Conservation (phyloP, 2,797 vertebrate species). For the Cygnus olor region DNA sequence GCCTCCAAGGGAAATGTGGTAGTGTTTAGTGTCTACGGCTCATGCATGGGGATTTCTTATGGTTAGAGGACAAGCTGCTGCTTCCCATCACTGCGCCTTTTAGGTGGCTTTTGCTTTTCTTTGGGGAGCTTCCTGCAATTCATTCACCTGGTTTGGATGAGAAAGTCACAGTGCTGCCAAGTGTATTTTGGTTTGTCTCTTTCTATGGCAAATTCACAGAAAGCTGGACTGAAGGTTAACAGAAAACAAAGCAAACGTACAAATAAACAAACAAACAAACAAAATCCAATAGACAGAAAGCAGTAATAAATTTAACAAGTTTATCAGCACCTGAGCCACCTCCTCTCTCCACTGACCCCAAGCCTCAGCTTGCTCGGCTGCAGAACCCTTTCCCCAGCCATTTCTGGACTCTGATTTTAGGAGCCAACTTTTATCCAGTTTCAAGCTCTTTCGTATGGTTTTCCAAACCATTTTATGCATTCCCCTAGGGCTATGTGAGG, state of each 20-base stretch:
- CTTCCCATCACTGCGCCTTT: rapidly evolving
- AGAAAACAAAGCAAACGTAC: background rate
- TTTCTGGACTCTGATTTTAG: background rate
- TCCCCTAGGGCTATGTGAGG: background rate
- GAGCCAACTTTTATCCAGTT: background rate
- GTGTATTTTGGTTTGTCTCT: background rate
- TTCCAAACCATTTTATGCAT: background rate
- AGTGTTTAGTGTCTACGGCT: background rate
- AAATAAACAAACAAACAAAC: background rate
- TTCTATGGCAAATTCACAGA: background rate
- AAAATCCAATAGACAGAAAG: background rate
- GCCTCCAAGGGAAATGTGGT: background rate
- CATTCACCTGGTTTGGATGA: background rate
- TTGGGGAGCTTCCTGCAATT: rapidly evolving
- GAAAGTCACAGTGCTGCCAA: background rate
- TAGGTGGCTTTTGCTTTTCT: background rate
- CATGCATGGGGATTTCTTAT: background rate
- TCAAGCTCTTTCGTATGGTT: background rate
- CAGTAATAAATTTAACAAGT: background rate
- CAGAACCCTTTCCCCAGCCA: background rate
- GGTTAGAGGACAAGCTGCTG: background rate
- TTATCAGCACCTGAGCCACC: background rate
- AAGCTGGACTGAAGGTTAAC: background rate
- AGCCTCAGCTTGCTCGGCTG: background rate
- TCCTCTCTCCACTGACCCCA: background rate